These are phyloP conservation scores for Glyptemys insculpta DNA, from an alignment of 2,797 vertebrate species.

Conservation along the genomic window DNA sequence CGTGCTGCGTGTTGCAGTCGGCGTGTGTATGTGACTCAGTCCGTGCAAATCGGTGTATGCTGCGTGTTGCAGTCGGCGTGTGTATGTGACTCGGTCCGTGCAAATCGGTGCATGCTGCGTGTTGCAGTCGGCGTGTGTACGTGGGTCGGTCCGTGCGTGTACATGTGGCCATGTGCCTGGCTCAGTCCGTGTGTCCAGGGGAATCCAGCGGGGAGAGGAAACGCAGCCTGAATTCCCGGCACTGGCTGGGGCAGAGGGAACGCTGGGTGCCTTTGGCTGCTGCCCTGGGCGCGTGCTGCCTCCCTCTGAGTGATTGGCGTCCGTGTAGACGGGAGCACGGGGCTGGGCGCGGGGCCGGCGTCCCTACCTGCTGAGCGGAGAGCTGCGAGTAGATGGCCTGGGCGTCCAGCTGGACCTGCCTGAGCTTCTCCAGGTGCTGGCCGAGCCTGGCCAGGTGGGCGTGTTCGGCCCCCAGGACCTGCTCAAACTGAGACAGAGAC, in stretches of 20 bases:
- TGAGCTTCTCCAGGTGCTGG: slow-evolving; percentile 81
- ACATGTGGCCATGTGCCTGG: background rate
- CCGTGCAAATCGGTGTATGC: too few species aligned
- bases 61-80: rapidly evolving
- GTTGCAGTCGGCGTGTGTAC: background rate
- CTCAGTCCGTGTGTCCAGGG: background rate
- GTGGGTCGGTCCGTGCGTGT: background rate
- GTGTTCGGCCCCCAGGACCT: slow-evolving; percentile 86
- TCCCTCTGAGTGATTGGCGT: too few species aligned
- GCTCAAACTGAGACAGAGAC: slow-evolving; percentile 80
- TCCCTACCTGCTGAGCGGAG: slow-evolving; percentile 89
- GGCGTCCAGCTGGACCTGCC: slow-evolving; percentile 80
- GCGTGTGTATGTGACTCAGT: too few species aligned
- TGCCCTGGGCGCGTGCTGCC: too few species aligned
- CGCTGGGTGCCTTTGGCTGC: too few species aligned
- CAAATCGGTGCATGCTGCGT: background rate
- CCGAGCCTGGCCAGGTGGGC: slow-evolving; percentile 79
- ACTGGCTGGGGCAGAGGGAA: too few species aligned
- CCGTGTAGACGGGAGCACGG: background rate
- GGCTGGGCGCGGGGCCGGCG: rapidly evolving
- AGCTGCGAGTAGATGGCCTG: slow-evolving; percentile 83
- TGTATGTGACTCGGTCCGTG: too few species aligned
- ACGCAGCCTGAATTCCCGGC: background rate
- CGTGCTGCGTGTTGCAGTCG: rapidly evolving
- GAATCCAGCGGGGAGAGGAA: background rate